A percentile compares a stretch with the other conserved stretches of the same genome.
These are phyloP conservation scores for Xanthia togata DNA, from an alignment of 2,888 invertebrate species.

Conservation along the genomic window DNA sequence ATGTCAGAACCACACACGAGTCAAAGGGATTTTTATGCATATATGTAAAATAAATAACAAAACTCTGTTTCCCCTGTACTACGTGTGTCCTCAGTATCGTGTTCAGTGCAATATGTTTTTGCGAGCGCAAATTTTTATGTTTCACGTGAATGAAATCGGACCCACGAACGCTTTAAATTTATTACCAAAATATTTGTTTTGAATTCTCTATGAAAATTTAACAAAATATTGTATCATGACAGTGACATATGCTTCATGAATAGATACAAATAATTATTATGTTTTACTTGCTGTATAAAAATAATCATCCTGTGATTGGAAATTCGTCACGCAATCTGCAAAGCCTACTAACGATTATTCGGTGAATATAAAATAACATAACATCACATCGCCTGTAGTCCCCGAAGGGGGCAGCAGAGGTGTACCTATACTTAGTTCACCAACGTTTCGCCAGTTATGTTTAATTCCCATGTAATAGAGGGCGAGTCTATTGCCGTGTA, in stretches of 20 bases:
- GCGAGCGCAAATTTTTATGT: constrained; percentile 33
- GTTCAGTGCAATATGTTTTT: constrained; percentile 38
- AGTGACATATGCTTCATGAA: constrained; percentile 17
- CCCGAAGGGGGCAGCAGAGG: not conserved
- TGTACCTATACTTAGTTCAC: not conserved
- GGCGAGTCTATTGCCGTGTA: not conserved
- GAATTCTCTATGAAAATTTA: constrained; percentile 19
- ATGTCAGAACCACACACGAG: constrained; percentile 8
- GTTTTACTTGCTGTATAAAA: not conserved
- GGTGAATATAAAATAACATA: not conserved
- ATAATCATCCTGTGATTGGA: not conserved
- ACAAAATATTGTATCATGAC: not conserved
- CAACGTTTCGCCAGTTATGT: not conserved
- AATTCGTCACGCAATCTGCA: not conserved
- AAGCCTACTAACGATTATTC: not conserved
- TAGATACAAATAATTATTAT: not conserved
- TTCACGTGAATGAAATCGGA: constrained; percentile 37
- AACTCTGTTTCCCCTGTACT: not conserved
- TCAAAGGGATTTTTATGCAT: not conserved
- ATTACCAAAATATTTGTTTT: constrained; percentile 43
- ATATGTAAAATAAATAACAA: constrained; percentile 25
- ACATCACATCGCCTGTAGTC: not conserved
- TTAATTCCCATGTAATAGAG: not conserved
- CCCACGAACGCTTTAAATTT: constrained; percentile 48
- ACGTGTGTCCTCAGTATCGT: not conserved